A percentile compares a stretch with the other conserved stretches of the same genome.
These are phyloP conservation scores for Epistrophella euchroma DNA, from an alignment of 2,888 invertebrate genomes.

Conservation along the genomic window DNA sequence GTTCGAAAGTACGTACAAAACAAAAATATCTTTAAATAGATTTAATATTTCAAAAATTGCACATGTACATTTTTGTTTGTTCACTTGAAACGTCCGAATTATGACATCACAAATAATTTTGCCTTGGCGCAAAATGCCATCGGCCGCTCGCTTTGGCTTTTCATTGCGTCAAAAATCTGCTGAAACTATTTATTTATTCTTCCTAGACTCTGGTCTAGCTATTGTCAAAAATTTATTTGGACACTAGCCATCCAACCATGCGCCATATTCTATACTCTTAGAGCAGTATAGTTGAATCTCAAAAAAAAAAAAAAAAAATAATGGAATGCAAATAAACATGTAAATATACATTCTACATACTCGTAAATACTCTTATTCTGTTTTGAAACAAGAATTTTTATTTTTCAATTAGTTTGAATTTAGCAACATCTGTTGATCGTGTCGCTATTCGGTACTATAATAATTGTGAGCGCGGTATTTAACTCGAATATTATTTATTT, in stretches of 20 bases:
- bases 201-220: conserved; percentile 25
- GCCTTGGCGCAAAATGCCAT: background rate
- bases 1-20: background rate
- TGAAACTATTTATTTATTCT: conserved; percentile 36
- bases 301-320: too few relatives aligned
- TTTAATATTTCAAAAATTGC: conserved; percentile 9
- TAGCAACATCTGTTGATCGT: conserved; percentile 63
- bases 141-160: background rate
- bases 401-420: conserved; percentile 65
- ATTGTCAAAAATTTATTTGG: conserved; percentile 50
- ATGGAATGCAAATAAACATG: conserved; percentile 41
- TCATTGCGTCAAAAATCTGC: conserved; percentile 50
- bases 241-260: conserved; percentile 43
- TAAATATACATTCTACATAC: background rate
- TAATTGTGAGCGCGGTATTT: conserved; percentile 36
- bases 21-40: conserved; percentile 14
- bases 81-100: conserved; percentile 51
- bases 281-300: conserved; percentile 14
- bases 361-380: conserved; percentile 14
- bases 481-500: conserved; percentile 47
- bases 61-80: conserved; percentile 49
- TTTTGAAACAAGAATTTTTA: conserved; percentile 58
- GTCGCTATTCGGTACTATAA: background rate
- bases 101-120: conserved; percentile 61
- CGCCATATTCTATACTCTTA: conserved; percentile 38